Conservation (phyloP, 2,797 vertebrate genomes). For the Silurus aristotelis region DNA sequence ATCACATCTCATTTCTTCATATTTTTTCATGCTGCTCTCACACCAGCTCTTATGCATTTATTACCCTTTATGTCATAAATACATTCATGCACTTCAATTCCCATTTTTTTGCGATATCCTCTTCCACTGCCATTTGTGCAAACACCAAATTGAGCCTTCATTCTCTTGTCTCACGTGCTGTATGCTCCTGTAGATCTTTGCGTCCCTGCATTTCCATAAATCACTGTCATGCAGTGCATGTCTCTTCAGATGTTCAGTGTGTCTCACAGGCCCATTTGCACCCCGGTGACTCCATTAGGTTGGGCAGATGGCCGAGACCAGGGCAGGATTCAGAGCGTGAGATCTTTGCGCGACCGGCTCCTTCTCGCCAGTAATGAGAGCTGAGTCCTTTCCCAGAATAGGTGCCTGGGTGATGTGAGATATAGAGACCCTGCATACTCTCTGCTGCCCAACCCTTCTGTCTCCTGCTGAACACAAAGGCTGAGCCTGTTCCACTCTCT, state of each 20-base stretch:
- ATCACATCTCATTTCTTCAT: slow-evolving; percentile 13
- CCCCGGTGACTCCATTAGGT: slow-evolving; percentile 61
- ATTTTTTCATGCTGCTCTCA: slow-evolving; percentile 19
- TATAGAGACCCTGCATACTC: slow-evolving; percentile 68
- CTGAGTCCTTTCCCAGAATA: slow-evolving; percentile 72
- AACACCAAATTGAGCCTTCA: slow-evolving; percentile 18
- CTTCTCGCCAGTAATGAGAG: slow-evolving; percentile 77
- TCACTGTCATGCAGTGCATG: slow-evolving; percentile 47
- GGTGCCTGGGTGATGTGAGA: slow-evolving; percentile 65
- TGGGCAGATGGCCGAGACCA: slow-evolving; percentile 58
- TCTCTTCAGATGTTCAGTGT: slow-evolving; percentile 53
- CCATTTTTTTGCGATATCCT: not conserved
- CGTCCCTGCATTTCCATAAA: slow-evolving; percentile 46
- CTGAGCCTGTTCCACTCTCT: slow-evolving; percentile 33
- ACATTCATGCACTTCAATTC: slow-evolving; percentile 6
- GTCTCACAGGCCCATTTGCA: slow-evolving; percentile 59
- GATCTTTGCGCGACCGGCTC: slow-evolving; percentile 61
- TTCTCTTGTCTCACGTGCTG: slow-evolving; percentile 30
- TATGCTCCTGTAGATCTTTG: slow-evolving; percentile 31
- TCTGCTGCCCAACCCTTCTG: slow-evolving; percentile 5
- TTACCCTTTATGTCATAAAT: slow-evolving; percentile 15
- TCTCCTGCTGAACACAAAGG: slow-evolving; percentile 15
- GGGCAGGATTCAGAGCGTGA: slow-evolving; percentile 78
- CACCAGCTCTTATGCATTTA: slow-evolving; percentile 15
- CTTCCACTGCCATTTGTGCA: not conserved